Base-by-base conservation (phyloP, 2,113 vertebrate species). In the Dryoscopus gambensis region DNA sequence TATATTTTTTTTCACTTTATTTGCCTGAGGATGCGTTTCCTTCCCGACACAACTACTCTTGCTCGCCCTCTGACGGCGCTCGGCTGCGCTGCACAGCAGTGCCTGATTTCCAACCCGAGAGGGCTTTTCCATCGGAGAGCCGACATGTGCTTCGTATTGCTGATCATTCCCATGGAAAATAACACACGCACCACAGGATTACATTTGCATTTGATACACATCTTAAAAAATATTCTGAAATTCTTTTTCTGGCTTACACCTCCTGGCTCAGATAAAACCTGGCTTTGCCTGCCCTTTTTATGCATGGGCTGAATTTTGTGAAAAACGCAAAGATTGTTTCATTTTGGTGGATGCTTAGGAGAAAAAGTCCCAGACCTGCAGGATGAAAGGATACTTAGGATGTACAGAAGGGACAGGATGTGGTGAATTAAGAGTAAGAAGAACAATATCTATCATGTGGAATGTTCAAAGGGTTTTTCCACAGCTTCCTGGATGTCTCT, bases 51-150 rank as follows among this genome's bases (percentile, higher is more conserved):
- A 97, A 95, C 98, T 98, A 98, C 98, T 99, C 97, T 98, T 96
- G 98, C 92, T 96, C 98, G 98, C 98, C 98, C 99, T 98, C 99
- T 99, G 98, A 97, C 98, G 99, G 98, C 88, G 50, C 40, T 57
- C 62, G 7, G 80, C 59, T 35, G 97, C 98, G 98, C 98, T 91
- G 97, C 87, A 62, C 78, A 64, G 27, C 64, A 31, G 89, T 3
- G 46, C 53, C 35, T 3, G 30, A 2, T 13, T 3, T 0, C 19
- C 27, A 22, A 37, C 84, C 62, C 63, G 21, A 67, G 74, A 65
- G 5, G 27, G 22, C 35, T 62, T 84, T 75, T 37, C 93, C 55
- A 7, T 44, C 42, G 25, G 15, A 47, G 82, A 49, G 28, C 37
- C 84, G 22, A 22, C 30, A 11, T 17, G 53, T 6, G 53, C 68